Base-by-base conservation (phyloP, 2,797 vertebrate genomes). In the Meda fulgida region DNA sequence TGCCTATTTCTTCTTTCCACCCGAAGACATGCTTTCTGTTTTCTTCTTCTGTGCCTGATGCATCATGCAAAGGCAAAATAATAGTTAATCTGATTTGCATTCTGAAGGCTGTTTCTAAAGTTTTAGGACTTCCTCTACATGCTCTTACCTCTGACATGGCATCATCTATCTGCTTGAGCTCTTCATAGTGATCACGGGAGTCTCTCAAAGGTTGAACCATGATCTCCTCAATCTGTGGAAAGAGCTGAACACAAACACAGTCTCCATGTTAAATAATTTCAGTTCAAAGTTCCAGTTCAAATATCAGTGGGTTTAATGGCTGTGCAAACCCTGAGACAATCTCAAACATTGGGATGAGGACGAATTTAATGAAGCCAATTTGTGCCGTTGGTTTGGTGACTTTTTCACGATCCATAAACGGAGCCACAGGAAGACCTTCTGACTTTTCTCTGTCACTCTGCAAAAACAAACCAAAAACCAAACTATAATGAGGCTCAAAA, bases 151-250 rank as follows among this genome's bases (percentile, higher is more conserved):
- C 97, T 88, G 95, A 96, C 96, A 94, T 93, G 87, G 97, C 94
- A 1, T 99, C 97, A 3, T 99, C 98, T 3, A 96, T 95, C 91
- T 96, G 97, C 90, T 98, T 98, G 91, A 99, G 93, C 83, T 96
- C 97, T 88, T 99, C 98, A 0, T 99, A 99, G 87, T 93, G 97
- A 80, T 98, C 97, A 9, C 96, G 95, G 78, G 98, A 99, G 88
- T 98, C 97, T 93, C 97, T 96, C 77, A 99, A 92, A 1, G 98
- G 98, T 86, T 96, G 96, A 84, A 99, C 97, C 98, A 99, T 97
- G 87, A 96, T 93, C 82, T 98, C 97, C 87, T 97, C 96, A 31
- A 98, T 96, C 90, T 96, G 94, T 83, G 98, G 98, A 89, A 99
- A 99, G 16, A 99, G 96, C 98, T 99, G 85, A 8, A 23, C 85